Base-by-base conservation (phyloP, 2,113 vertebrate species). In the Deroptyus accipitrinus region DNA sequence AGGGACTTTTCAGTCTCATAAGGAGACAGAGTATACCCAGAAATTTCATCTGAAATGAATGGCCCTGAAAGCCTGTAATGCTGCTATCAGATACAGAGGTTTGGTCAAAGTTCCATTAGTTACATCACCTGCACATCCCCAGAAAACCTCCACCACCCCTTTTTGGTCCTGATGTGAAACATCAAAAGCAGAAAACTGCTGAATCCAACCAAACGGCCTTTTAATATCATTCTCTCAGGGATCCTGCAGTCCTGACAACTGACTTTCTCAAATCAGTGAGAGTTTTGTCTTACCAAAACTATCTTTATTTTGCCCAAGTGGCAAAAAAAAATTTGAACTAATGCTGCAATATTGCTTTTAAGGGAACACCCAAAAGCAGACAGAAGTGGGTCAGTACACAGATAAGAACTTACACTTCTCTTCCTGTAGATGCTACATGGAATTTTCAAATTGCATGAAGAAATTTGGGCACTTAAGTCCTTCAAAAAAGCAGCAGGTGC, bases 71-170 rank as follows among this genome's bases (percentile, higher is more conserved):
- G 55, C 33, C 51, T 59, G 1, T 2, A 9, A 10, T 16, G 22
- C 41, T 10, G 31, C 1, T 0, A 17, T 51, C 15, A 17, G 62
- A 48, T 37, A 30, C 7, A 19, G 27, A 4, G 41, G 23, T 20
- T 19, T 2, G 1, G 57, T 7, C 0, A 0, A 35, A 54, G 39
- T 19, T n/a, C 57, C 57, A 9, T 28, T 2, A 11, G 2, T 19
- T 51, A 37, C 78, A 30, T 16, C 42, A 31, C 23, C 39, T 37
- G 11, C 13, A 35, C 37, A 11, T 11, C 24, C 24, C 33, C 9
- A 2, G 35, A 37, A 37, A 77, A 37, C 4, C 22, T 7, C 24
- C 51, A 24, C 20, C 33, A 22, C 33, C 17, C 8, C 31, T 76
- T 31, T n/a, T 72, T 51, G 9, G 8, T 77, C 64, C 52, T 24